phyloP scores from a whole-genome alignment of 1,140 invertebrate species.

The Drosophila bipectinata region DNA sequence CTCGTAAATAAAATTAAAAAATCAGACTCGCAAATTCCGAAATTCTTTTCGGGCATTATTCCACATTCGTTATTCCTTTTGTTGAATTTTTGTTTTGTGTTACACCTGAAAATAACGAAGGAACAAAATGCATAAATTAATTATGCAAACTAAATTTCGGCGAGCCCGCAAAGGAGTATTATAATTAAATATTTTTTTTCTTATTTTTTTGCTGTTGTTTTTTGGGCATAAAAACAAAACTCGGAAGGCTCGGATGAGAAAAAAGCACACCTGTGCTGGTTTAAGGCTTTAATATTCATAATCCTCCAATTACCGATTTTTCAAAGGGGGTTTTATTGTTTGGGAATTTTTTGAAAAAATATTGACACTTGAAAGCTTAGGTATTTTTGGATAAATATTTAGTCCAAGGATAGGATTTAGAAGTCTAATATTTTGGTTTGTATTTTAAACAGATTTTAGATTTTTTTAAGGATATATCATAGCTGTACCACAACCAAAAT shows the following conservation, averaged over 20 bases:
- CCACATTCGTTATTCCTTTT: constrained; percentile 34
- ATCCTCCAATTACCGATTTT: constrained; percentile 10
- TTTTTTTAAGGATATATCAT: too few species aligned
- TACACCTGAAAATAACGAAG: constrained; percentile 16
- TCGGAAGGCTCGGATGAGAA: background rate
- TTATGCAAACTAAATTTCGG: constrained; percentile 51
- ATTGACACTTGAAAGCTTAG: too few species aligned
- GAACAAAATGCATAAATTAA: constrained; percentile 45
- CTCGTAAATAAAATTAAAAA: constrained; percentile 26
- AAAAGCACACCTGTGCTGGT: constrained; percentile 21
- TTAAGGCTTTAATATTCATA: constrained; percentile 1
- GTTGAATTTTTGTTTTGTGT: constrained; percentile 1
- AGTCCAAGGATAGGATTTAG: too few species aligned
- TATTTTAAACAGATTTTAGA: too few species aligned
- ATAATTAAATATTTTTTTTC: constrained; percentile 11
- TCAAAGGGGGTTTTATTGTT: background rate
- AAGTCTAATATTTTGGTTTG: too few species aligned
- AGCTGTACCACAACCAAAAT: too few species aligned
- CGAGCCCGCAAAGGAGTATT: constrained; percentile 10
- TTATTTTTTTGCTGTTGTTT: background rate
- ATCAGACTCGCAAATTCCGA: constrained; percentile 1
- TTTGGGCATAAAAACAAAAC: background rate
- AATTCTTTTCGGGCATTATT: constrained; percentile 44
- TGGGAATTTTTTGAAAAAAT: too few species aligned
- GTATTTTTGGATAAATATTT: too few species aligned